phyloP scores from a whole-genome alignment of 2,113 vertebrate genomes.

The Butorides virescens region DNA sequence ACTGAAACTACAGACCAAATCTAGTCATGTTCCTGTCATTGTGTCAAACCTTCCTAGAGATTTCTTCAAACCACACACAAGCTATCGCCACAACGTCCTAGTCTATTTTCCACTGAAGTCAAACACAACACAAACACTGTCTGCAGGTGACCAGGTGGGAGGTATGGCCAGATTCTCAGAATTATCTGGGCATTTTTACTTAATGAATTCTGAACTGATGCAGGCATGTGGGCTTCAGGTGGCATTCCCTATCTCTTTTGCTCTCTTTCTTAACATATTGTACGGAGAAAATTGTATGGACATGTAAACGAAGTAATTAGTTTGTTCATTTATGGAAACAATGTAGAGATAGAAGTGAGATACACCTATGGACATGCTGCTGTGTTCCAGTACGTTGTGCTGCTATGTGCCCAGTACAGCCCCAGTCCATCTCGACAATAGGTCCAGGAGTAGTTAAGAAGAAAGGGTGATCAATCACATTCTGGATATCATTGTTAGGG shows the following conservation, averaged over 20 bases:
- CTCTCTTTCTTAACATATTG: rapidly evolving
- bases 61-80: not conserved
- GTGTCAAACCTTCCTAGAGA: not conserved
- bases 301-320: too few relatives aligned
- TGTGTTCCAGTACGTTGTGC: too few relatives aligned
- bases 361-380: too few relatives aligned
- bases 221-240: not conserved
- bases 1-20: not conserved
- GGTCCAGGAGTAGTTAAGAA: too few relatives aligned
- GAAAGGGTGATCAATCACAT: too few relatives aligned
- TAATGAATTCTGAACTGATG: not conserved
- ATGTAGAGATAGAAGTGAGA: too few relatives aligned
- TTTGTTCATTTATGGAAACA: too few relatives aligned
- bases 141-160: not conserved
- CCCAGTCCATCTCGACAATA: too few relatives aligned
- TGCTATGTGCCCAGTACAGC: too few relatives aligned
- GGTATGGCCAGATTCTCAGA: not conserved
- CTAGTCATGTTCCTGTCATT: rapidly evolving
- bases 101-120: not conserved
- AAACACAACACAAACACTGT: not conserved
- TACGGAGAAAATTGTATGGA: not conserved
- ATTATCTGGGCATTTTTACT: not conserved
- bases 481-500: too few relatives aligned
- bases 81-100: rapidly evolving
- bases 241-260: not conserved